Evolutionary conservation across 2,113 vertebrate genomes (phyloP).

Genomic region (Anoplopoma fimbria): DNA sequence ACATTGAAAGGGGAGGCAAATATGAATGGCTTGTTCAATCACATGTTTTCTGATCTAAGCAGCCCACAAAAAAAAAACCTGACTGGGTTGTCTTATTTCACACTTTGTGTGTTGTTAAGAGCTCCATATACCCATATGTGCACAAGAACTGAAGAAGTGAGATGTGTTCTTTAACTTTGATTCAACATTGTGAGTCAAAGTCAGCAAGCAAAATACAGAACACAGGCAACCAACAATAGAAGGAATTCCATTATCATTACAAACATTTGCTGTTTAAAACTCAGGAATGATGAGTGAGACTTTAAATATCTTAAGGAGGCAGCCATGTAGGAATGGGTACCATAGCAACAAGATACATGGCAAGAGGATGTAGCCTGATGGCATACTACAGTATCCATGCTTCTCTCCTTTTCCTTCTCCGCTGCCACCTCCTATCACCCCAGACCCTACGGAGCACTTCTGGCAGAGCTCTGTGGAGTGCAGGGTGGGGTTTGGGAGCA

Average conservation of each 20-base stretch:
- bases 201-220: constrained; percentile 2
- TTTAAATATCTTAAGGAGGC: neutral
- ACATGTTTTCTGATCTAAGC: neutral
- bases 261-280: neutral
- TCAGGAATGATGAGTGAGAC: neutral
- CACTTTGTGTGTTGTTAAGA: neutral
- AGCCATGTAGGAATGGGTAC: neutral
- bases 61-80: neutral
- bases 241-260: neutral
- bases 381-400: constrained; percentile 18
- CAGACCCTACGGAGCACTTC: constrained; percentile 47
- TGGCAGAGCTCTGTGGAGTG: constrained; percentile 50
- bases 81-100: neutral
- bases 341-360: neutral
- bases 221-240: neutral
- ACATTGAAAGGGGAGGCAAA: neutral
- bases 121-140: neutral
- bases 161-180: neutral
- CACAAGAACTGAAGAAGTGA: too few relatives aligned
- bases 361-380: constrained; percentile 4
- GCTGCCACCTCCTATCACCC: constrained; percentile 61
- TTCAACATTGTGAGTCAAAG: neutral
- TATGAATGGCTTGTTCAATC: neutral
- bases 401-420: neutral
- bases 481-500: constrained; percentile 22